Evolutionary conservation across 2,888 invertebrate species (phyloP), one percentile per base, ranked within the genome.

Genomic region (Pharmacophagus antenor): DNA sequence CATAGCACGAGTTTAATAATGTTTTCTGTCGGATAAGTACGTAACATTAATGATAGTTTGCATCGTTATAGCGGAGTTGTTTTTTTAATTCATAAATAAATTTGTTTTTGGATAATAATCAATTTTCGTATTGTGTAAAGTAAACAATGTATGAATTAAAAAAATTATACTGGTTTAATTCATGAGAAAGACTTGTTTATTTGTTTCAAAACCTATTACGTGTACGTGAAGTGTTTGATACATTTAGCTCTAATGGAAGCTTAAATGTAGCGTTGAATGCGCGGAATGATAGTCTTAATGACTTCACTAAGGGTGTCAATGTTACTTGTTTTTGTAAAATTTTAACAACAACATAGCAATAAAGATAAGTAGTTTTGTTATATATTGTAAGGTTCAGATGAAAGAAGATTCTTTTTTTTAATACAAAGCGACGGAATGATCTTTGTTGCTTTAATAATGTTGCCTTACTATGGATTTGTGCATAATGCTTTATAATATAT

Each of bases 251-350:
- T 47, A 2, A 18, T 12, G 6, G 31, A 47, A 27, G 47, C 18
- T 55, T 47, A 27, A 47, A 46, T 47, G 55, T 27, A 55, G 47
- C 46, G 54, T 21, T 55, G 27, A 31, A 15, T 21, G 21, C 20
- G 51, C n/a, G 47, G 31, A 10, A 47, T 47, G 31, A 37, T 7
- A 55, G 37, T 37, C 22, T 54, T n/a, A 54, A 54, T 47, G 55
- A 47, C 47, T 55, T 47, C 25, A 55, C 21, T 27, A n/a, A 55
- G 18, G 17, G 12, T 21, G 47, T 21, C 15, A 55, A 44, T 44
- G 42, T 8, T 18, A 18, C 18, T 18, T 2, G 18, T 44, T 7
- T 5, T 27, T 7, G 20, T 20, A 7, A 44, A 18, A 44, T 44
- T n/a, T 42, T 42, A n/a, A 5, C n/a, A 17, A 17, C 18, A 37